Evolutionary conservation across 2,888 invertebrate genomes (phyloP), one percentile per base, ranked within the genome.

Genomic region (Agelastica alni): DNA sequence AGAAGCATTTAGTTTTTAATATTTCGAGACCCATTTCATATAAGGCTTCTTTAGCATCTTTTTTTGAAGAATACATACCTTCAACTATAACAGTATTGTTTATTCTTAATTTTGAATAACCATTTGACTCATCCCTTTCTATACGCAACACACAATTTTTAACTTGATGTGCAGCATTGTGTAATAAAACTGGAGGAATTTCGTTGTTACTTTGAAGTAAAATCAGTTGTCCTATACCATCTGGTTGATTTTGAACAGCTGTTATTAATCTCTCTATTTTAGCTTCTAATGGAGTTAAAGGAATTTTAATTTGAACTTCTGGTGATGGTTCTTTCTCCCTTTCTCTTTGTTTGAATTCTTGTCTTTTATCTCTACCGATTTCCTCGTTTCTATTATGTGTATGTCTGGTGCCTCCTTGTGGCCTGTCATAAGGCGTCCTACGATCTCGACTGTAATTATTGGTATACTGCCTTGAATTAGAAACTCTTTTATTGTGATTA

Each of bases 231-330:
- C 58, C 61, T 5, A 53, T 36, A 13, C 54, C 34, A n/a, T 52
- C 52, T 1, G 46, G 31, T 49, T 61, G 61, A 28, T 56, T 49
- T 39, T 52, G 51, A 10, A 58, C 57, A 6, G 56, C 61, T 28
- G 52, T 47, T 43, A 60, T 55, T 5, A 60, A 13, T 42, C 64
- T 78, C 78, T 42, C 73, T 4, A 58, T 47, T 28, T 53, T 53
- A 14, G 28, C 43, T 14, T 58, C 58, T 26, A 54, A 28, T 13
- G 58, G 51, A 6, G 43, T 22, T 22, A 56, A 14, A 20, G 20
- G 20, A 22, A 31, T 17, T 10, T 6, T 4, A 20, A 26, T 36
- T 2, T 43, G 43, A 4, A 43, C 10, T 3, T 34, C 31, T 16
- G 43, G 42, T 13, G 26, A 42, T 6, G 37, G 46, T 12, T 47